Percentiles rank a stretch among this genome's conserved stretches.
These are phyloP conservation scores for Scarus forsteni DNA, from an alignment of 2,797 vertebrate species.

Conservation along the genomic window DNA sequence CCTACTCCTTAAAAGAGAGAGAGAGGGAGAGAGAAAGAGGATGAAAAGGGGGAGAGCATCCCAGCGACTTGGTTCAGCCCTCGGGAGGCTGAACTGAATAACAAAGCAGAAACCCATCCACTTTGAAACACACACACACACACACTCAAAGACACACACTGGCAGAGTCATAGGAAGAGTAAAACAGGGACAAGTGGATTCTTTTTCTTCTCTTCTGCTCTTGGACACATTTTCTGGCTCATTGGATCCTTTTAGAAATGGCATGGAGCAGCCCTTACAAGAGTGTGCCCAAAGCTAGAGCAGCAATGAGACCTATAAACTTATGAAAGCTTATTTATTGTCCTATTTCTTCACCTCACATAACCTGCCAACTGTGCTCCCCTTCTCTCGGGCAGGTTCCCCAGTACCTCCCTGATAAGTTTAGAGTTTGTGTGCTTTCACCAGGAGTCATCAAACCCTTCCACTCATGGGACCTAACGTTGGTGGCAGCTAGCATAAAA, in stretches of 20 bases:
- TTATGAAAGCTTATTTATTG: slow-evolving; percentile 47
- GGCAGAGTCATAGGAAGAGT: slow-evolving; percentile 3
- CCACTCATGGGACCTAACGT: neutral
- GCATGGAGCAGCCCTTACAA: slow-evolving; percentile 36
- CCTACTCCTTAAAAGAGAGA: slow-evolving; percentile 17
- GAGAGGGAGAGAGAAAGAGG: slow-evolving; percentile 8
- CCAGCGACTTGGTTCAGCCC: slow-evolving; percentile 29
- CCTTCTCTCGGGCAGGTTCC: neutral
- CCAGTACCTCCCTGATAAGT: neutral
- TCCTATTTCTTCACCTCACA: slow-evolving; percentile 23
- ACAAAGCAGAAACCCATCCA: slow-evolving; percentile 34
- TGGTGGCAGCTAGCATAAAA: neutral
- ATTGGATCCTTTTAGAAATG: slow-evolving; percentile 58
- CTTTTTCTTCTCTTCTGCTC: slow-evolving; percentile 46
- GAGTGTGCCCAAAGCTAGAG: slow-evolving; percentile 37
- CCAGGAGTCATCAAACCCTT: neutral
- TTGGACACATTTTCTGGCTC: slow-evolving; percentile 62
- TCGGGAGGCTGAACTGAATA: slow-evolving; percentile 26
- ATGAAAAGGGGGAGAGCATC: slow-evolving; percentile 20
- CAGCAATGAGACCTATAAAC: slow-evolving; percentile 41
- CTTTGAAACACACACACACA: slow-evolving; percentile 10
- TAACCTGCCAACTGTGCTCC: slow-evolving; percentile 9
- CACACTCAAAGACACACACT: slow-evolving; percentile 13
- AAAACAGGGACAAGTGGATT: slow-evolving; percentile 41
- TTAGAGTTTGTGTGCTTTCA: neutral